A percentile compares a stretch with the other conserved stretches of the same genome.
Conservation (phyloP, 2,888 invertebrate species). For the Dryocosmus kuriphilus region DNA sequence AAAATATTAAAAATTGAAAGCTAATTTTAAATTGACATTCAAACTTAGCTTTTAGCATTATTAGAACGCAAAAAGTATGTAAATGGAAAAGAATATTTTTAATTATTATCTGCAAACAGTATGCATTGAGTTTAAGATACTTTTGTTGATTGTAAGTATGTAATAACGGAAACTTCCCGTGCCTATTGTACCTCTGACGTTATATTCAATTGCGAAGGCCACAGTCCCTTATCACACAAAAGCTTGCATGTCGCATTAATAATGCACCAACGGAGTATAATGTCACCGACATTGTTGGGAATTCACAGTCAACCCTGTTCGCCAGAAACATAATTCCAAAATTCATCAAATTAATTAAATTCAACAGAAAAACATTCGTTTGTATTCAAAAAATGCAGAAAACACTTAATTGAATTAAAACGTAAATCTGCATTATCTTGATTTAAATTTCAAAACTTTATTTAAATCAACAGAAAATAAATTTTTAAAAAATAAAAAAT, state of each 20-base stretch:
- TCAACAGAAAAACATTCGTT: neutral
- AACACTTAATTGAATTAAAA: neutral
- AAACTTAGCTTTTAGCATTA: too few relatives aligned
- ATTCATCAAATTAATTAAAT: neutral
- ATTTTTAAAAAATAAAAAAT: too few relatives aligned
- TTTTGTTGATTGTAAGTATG: neutral
- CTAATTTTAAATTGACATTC: too few relatives aligned
- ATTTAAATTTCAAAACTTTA: too few relatives aligned
- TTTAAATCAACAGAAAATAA: too few relatives aligned
- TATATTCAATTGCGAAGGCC: neutral
- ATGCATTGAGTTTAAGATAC: neutral
- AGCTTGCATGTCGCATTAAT: neutral
- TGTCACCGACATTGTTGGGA: neutral
- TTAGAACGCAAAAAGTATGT: neutral
- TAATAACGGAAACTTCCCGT: neutral
- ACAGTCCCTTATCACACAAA: conserved; percentile 16
- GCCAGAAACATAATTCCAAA: neutral
- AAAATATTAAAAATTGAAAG: too few relatives aligned
- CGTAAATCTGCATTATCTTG: too few relatives aligned
- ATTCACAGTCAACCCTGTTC: neutral
- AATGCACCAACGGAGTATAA: conserved; percentile 1
- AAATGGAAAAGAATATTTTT: neutral
- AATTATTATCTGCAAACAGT: neutral
- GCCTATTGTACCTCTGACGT: neutral
- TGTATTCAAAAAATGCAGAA: neutral